Conservation (phyloP, 2,797 vertebrate genomes). For the Sebastes goodei region DNA sequence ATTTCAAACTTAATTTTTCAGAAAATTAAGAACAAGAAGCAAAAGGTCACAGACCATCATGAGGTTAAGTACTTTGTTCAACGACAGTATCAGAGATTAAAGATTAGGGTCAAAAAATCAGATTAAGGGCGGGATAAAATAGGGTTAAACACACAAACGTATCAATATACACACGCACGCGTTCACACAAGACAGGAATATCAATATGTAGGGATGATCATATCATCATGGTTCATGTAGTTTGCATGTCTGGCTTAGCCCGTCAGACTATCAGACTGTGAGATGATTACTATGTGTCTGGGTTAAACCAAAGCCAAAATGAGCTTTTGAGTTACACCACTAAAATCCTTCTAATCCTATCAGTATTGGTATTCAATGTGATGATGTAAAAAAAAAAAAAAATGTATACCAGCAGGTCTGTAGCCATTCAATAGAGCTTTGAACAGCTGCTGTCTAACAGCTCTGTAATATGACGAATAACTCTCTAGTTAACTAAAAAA, state of each 20-base stretch:
- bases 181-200: background rate
- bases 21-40: background rate
- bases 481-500: background rate
- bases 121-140: conserved; percentile 48
- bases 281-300: conserved; percentile 18
- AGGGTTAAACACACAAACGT: conserved; percentile 25
- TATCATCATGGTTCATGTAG: background rate
- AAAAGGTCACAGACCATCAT: background rate
- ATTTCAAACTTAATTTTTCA: background rate
- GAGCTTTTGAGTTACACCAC: background rate
- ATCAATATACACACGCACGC: background rate
- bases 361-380: background rate
- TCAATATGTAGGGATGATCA: conserved; percentile 2
- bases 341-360: background rate
- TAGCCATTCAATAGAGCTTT: background rate
- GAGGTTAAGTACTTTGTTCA: background rate
- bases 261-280: conserved; percentile 5
- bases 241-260: conserved; percentile 3
- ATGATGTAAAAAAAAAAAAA: background rate
- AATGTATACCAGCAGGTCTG: background rate
- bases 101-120: conserved; percentile 63
- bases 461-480: background rate
- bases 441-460: background rate
- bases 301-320: background rate
- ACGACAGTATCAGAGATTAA: conserved; percentile 40